A percentile compares a stretch with the other conserved stretches of the same genome.
Evolutionary conservation across 2,888 invertebrate species (phyloP).

Genomic region (Ormyrus labotus): DNA sequence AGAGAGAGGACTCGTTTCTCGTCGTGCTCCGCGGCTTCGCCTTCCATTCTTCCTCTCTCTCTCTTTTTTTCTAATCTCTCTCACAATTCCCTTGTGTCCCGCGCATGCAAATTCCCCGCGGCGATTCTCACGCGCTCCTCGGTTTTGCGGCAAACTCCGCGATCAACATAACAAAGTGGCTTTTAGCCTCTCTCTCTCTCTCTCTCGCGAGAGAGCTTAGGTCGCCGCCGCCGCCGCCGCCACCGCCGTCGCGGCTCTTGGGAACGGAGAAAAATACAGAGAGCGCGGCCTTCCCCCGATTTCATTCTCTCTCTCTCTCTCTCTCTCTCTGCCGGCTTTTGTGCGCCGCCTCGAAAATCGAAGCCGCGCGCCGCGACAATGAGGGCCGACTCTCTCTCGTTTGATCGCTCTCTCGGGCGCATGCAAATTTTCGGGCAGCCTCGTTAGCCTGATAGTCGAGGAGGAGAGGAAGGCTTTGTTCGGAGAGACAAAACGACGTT

Average conservation of each 20-base stretch:
- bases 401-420: no score
- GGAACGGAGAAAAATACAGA: conserved; percentile 21
- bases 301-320: conserved; percentile 3
- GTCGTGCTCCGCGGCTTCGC: neutral
- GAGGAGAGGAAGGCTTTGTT: neutral
- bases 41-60: neutral
- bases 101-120: conserved; percentile 48
- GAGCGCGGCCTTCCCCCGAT: neutral
- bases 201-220: neutral
- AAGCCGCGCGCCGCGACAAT: no score
- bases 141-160: conserved; percentile 38
- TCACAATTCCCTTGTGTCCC: conserved; percentile 24
- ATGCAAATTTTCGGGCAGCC: neutral
- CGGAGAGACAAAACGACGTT: no score
- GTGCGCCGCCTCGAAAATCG: neutral
- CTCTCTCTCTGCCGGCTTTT: neutral
- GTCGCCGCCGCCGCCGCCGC: neutral
- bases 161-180: conserved; percentile 52
- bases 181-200: conserved; percentile 10
- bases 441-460: neutral
- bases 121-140: conserved; percentile 53
- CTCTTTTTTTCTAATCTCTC: conserved; percentile 1
- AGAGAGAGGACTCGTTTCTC: neutral
- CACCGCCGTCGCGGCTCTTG: neutral
- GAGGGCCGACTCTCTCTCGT: no score